Evolutionary conservation across 1,140 invertebrate species (phyloP).

Genomic region (Sitophilus oryzae): DNA sequence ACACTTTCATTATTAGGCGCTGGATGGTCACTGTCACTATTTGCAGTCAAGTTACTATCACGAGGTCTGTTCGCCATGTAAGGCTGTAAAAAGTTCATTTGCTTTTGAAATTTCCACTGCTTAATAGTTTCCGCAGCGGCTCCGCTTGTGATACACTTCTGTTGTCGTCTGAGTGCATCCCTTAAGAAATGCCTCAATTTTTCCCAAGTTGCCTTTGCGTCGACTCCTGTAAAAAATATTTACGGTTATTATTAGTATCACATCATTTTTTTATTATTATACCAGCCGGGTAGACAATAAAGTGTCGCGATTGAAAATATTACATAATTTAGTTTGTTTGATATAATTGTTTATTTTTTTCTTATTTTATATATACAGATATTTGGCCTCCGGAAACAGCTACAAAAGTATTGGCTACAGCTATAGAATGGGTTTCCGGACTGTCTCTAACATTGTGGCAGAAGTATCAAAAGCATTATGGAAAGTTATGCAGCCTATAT

Average conservation of each 20-base stretch:
- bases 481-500: slow-evolving; percentile 31
- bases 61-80: slow-evolving; percentile 16
- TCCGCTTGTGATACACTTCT: slow-evolving; percentile 22
- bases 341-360: neutral
- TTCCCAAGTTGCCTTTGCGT: neutral
- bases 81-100: slow-evolving; percentile 20
- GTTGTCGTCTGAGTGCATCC: slow-evolving; percentile 15
- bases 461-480: slow-evolving; percentile 31
- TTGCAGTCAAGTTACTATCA: neutral
- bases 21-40: neutral
- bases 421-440: slow-evolving; percentile 30
- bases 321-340: neutral
- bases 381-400: slow-evolving; percentile 21
- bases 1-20: no score
- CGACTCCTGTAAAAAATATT: slow-evolving; percentile 14
- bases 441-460: slow-evolving; percentile 30
- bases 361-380: slow-evolving; percentile 2
- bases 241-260: no score
- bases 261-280: no score
- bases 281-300: no score
- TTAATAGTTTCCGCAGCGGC: slow-evolving; percentile 16
- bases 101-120: slow-evolving; percentile 23
- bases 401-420: slow-evolving; percentile 25
- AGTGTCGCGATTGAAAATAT: no score
- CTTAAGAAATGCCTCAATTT: neutral